Evolutionary conservation across 2,113 vertebrate genomes (phyloP).

Genomic region (Mustela nigripes): DNA sequence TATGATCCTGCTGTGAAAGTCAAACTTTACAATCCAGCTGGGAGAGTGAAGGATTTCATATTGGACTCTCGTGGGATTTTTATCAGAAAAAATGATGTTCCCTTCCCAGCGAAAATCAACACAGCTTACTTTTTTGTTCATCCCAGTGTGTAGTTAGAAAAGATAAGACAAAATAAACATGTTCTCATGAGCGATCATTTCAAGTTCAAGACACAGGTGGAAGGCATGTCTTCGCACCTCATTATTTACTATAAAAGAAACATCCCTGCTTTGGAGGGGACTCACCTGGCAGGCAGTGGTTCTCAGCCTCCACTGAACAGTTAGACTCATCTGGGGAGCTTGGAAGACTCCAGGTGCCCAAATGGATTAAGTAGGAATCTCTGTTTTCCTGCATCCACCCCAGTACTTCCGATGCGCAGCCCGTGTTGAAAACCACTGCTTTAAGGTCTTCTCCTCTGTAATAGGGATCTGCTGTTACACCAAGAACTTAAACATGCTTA

Average conservation of each 20-base stretch:
- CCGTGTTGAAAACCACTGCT: not conserved
- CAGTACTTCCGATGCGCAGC: not conserved
- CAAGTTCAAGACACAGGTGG: not conserved
- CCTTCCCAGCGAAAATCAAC: not conserved
- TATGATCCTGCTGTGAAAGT: conserved; percentile 37
- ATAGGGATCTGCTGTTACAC: not conserved
- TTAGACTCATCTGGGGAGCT: not conserved
- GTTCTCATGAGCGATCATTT: not conserved
- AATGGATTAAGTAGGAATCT: not conserved
- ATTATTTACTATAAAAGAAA: not conserved
- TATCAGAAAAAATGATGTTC: not conserved
- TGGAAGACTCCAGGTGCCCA: not conserved
- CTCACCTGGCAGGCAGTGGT: not conserved
- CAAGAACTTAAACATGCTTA: not conserved
- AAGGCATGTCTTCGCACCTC: not conserved
- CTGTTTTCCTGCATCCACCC: not conserved
- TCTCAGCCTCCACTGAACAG: not conserved
- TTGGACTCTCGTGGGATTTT: not conserved
- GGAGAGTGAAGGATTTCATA: not conserved
- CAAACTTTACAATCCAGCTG: not conserved
- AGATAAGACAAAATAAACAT: not conserved
- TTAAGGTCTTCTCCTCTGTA: not conserved
- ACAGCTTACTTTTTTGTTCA: not conserved
- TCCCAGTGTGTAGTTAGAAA: not conserved
- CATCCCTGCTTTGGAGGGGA: not conserved